A percentile compares a stretch with the other conserved stretches of the same genome.
phyloP scores from a whole-genome alignment of 2,113 vertebrate species.

The Notiomystis cincta region DNA sequence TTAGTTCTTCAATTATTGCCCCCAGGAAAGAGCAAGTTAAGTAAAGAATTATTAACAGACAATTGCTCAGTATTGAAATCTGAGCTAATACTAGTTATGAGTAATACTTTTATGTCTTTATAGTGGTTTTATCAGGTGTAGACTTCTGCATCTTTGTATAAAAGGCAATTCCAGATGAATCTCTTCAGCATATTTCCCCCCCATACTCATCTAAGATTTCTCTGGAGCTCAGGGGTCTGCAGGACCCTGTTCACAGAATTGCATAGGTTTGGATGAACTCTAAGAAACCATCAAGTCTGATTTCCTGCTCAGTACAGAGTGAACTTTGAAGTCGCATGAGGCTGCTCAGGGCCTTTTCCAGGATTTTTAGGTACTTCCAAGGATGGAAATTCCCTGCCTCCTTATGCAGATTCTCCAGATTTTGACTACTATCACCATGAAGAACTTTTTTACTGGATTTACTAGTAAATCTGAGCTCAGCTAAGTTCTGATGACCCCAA shows the following conservation, averaged over 20 bases:
- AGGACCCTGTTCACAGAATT: not conserved
- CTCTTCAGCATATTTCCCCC: not conserved
- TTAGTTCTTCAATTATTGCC: not conserved
- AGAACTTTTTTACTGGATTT: not conserved
- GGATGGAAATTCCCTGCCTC: not conserved
- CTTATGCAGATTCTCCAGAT: not conserved
- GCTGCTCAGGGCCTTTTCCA: not conserved
- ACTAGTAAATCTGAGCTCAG: not conserved
- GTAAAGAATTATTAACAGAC: not conserved
- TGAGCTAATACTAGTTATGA: not conserved
- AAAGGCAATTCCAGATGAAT: not conserved
- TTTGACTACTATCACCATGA: not conserved
- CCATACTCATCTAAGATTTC: fast-evolving
- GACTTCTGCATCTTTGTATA: not conserved
- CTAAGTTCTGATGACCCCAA: not conserved
- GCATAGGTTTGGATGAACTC: not conserved
- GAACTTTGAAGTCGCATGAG: not conserved
- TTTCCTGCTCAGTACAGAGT: not conserved
- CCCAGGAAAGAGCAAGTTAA: not conserved
- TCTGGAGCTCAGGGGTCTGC: not conserved
- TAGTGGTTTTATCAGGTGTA: not conserved
- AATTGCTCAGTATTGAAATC: not conserved
- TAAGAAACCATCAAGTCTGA: not conserved
- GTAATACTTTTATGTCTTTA: not conserved
- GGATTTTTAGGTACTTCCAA: not conserved